These are phyloP conservation scores for Oxyscelio sp. DNA, from an alignment of 2,888 invertebrate genomes.

Conservation along the genomic window DNA sequence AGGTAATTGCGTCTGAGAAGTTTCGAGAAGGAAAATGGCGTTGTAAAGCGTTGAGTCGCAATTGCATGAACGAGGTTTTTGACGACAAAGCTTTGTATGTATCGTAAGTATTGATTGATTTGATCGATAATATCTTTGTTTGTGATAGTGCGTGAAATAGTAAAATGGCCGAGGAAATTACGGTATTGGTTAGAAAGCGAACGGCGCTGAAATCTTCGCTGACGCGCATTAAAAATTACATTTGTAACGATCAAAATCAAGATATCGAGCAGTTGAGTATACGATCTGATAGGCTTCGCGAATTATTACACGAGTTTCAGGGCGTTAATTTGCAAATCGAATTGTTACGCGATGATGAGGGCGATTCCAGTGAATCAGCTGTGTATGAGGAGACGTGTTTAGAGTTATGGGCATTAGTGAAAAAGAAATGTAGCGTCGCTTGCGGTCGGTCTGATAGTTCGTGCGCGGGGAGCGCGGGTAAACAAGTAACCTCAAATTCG, in stretches of 20 bases:
- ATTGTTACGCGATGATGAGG: conserved; percentile 4
- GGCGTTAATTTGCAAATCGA: not conserved
- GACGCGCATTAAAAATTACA: conserved; percentile 27
- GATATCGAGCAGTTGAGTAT: conserved; percentile 6
- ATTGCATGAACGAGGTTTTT: too few species aligned
- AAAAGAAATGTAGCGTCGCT: not conserved
- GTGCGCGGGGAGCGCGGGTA: too few species aligned
- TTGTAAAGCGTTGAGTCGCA: too few species aligned
- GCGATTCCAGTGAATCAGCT: not conserved
- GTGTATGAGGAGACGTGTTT: conserved; percentile 1
- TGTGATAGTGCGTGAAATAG: too few species aligned
- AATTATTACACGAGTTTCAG: conserved; percentile 12
- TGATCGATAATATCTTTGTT: not conserved
- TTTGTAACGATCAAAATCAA: not conserved
- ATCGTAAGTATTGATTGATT: too few species aligned
- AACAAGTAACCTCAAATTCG: too few species aligned
- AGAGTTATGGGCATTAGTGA: not conserved
- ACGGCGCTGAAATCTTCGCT: conserved; percentile 3
- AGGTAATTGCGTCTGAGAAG: too few species aligned
- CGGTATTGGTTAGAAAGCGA: conserved; percentile 36
- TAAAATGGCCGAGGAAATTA: too few species aligned
- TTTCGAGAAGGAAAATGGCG: too few species aligned
- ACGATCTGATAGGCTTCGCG: conserved; percentile 6
- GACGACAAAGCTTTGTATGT: too few species aligned
- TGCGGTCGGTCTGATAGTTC: too few species aligned